Base-by-base conservation (phyloP, 2,797 vertebrate species). In the Cuculus canorus region DNA sequence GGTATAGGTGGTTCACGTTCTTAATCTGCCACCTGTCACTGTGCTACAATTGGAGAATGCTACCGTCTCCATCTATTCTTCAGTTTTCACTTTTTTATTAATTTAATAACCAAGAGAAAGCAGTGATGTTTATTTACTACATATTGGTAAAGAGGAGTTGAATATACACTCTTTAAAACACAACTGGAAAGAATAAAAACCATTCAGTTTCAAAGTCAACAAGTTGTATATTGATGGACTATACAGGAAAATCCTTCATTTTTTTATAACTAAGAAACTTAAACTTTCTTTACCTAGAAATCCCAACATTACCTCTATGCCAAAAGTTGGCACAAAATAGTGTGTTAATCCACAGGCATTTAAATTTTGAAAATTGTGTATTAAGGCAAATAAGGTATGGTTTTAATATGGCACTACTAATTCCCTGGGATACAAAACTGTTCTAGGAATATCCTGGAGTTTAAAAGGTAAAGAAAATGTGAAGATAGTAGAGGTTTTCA, bases 381-480 rank as follows among this genome's bases (percentile, higher is more conserved):
- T 79, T 76, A 86, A 86, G 6, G 13, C 21, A 90, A 73, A 73
- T 56, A 33, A 69, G 2, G 7, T 48, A 53, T 9, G 19, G 5
- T 57, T 8, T 78, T 60, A 91, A 69, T 8, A 35, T 13, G 9
- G 4, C 19, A 21, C 8, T 70, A 45, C 10, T 30, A 47, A 80
- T 91, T 90, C 32, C 35, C 47, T 3, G 0, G 52, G 28, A 21
- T 75, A 54, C 8, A 54, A 68, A 95, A 90, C 18, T 14, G 14
- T 78, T 90, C 48, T 57, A 91, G 24, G 15, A 68, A 75, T 82
- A 64, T 73, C 56, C 18, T 66, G 14, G 11, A 57, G 66, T 60
- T 82, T 90, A 69, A 90, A 90, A 86, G 24, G 48, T 63, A 84
- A 88, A 72, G 30, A 87, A 94, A 73, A 53, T 39, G 28, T 81